Evolutionary conservation across 2,888 invertebrate species (phyloP).

Genomic region (Dinocampus coccinellae): DNA sequence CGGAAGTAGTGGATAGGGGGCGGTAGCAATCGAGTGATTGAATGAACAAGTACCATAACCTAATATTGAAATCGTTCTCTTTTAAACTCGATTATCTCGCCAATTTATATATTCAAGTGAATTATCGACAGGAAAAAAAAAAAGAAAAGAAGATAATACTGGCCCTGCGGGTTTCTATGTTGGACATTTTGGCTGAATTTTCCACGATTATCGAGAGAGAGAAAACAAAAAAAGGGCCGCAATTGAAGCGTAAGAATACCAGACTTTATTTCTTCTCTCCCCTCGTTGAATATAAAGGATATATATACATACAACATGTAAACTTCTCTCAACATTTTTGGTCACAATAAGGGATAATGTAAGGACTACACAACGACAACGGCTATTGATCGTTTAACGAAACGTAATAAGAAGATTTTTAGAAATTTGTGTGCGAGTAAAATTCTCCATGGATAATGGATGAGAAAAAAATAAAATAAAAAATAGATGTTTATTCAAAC

Average conservation of each 20-base stretch:
- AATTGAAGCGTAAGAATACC: constrained; percentile 15
- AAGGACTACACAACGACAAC: constrained; percentile 34
- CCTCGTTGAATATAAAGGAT: no score
- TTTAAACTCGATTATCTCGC: constrained; percentile 10
- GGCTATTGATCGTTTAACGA: constrained; percentile 58
- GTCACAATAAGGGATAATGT: constrained; percentile 25
- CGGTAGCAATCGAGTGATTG: not conserved
- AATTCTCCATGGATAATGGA: not conserved
- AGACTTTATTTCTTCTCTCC: no score
- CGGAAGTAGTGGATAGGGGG: not conserved
- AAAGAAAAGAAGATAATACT: not conserved
- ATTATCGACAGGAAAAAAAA: not conserved
- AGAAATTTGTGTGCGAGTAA: not conserved
- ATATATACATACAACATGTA: not conserved
- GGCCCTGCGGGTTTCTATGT: not conserved
- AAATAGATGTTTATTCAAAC: not conserved
- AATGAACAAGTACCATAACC: constrained; percentile 1
- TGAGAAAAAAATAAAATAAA: not conserved
- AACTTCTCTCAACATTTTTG: not conserved
- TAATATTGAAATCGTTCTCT: not conserved
- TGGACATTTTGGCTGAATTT: constrained; percentile 24
- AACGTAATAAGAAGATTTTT: constrained; percentile 62
- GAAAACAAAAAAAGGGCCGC: constrained; percentile 14
- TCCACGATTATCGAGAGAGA: constrained; percentile 17
- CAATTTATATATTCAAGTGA: constrained; percentile 5